Conservation (phyloP, 2,797 vertebrate species). For the Sarcoramphus papa region DNA sequence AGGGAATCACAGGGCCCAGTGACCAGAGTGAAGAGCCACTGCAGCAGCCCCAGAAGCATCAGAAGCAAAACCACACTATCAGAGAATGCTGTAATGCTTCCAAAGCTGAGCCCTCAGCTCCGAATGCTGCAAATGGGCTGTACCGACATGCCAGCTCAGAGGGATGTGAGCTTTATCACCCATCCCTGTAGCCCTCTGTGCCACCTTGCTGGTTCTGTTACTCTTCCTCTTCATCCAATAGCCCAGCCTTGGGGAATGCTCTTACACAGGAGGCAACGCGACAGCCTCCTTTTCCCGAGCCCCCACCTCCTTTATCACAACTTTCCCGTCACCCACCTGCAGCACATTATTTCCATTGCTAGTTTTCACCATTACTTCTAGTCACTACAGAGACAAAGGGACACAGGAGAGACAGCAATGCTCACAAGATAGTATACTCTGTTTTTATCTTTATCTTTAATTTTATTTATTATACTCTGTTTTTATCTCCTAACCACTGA, state of each 20-base stretch:
- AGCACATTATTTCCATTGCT: neutral
- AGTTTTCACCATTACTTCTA: neutral
- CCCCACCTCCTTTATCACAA: neutral
- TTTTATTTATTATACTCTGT: too few relatives aligned
- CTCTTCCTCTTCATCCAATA: neutral
- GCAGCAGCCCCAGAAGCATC: neutral
- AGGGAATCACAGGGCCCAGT: neutral
- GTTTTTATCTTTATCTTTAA: neutral
- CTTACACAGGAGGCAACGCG: fast-evolving
- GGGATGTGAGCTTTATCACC: neutral
- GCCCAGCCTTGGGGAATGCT: neutral
- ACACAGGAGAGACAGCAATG: neutral
- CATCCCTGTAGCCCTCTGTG: neutral
- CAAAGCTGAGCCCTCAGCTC: neutral
- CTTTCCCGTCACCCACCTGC: neutral
- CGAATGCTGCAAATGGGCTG: neutral
- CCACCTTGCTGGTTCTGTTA: neutral
- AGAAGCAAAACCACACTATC: neutral
- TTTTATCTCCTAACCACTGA: neutral
- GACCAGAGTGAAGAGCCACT: neutral
- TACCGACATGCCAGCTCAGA: neutral
- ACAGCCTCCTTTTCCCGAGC: neutral
- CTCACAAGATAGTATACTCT: neutral
- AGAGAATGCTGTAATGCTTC: neutral
- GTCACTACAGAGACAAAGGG: neutral